Base-by-base conservation (phyloP, 1,140 invertebrate species). In the Andrena cerasifolii region DNA sequence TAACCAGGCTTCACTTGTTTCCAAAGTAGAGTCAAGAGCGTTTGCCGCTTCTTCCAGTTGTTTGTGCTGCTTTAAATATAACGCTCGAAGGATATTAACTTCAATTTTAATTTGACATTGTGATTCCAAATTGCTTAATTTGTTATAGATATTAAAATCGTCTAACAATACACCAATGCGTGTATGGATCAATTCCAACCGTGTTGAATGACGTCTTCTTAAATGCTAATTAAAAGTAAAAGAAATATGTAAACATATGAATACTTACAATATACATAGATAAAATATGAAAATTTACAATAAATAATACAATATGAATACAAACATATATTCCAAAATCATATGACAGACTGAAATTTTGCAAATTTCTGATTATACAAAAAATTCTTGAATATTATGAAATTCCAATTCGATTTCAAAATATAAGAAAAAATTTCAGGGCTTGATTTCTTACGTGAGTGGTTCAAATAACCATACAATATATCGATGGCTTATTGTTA, bases 1-100 rank as follows among this genome's bases (percentile, higher is more conserved):
- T 59, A 95, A 88, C 89, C 93, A 94, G n/a, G 93, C 93, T 86
- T 94, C 94, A 12, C 94, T 88, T n/a, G 89, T 87, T 71, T 94
- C 88, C 72, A 94, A 89, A 45, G 88, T 85, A 54, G 91, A 85
- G 66, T 94, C 86, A 59, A 96, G 86, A 66, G 93, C 79, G 58
- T 91, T 88, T 62, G 95, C 80, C 14, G 94, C 93, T 85, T 95
- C 93, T 74, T 94, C 84, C 36, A 93, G 93, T 84, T 94, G 94
- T 45, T 88, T 88, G 83, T 94, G 84, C 80, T 93, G 93, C 40
- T 93, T 86, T 3, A 92, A 71, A 24, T 87, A 26, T 12, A 90
- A 80, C 4, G 90, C 89, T 75, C 83, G 84, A 2, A 93, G 71
- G 65, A 91, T 80, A 40, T 66, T 76, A 24, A 76, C 84, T 53